A percentile compares a stretch with the other conserved stretches of the same genome.
Evolutionary conservation across 2,797 vertebrate genomes (phyloP).

Genomic region (Clarias fuscus): DNA sequence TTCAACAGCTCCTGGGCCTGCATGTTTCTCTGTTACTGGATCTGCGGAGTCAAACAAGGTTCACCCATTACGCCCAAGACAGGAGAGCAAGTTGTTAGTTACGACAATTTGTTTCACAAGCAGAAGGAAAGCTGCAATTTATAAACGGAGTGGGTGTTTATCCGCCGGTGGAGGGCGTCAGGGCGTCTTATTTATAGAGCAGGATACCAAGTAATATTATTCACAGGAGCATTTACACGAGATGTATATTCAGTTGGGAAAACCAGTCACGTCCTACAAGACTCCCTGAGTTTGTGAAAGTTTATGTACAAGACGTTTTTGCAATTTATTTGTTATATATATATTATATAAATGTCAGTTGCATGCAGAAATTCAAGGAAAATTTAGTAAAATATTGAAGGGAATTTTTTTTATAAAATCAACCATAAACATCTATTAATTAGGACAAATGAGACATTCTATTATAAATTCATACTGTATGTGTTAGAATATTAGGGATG

Average conservation of each 20-base stretch:
- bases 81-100: background rate
- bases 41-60: slow-evolving; percentile 26
- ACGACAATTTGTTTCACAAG: no score
- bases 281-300: background rate
- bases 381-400: background rate
- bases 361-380: background rate
- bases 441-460: background rate
- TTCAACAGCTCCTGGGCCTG: slow-evolving; percentile 82
- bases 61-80: background rate
- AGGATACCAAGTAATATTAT: background rate
- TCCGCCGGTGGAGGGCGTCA: no score
- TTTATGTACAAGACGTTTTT: background rate
- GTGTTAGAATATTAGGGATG: no score
- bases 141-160: background rate
- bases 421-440: background rate
- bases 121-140: background rate
- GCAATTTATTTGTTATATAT: background rate
- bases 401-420: background rate
- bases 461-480: no score
- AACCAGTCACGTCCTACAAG: background rate
- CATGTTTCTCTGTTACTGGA: slow-evolving; percentile 67
- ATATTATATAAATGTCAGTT: background rate
- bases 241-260: background rate
- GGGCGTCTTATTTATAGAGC: background rate
- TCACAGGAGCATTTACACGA: background rate